Evolutionary conservation across 2,888 invertebrate genomes (phyloP), one percentile per base, ranked within the genome.

Genomic region (Syrista parreyssii): DNA sequence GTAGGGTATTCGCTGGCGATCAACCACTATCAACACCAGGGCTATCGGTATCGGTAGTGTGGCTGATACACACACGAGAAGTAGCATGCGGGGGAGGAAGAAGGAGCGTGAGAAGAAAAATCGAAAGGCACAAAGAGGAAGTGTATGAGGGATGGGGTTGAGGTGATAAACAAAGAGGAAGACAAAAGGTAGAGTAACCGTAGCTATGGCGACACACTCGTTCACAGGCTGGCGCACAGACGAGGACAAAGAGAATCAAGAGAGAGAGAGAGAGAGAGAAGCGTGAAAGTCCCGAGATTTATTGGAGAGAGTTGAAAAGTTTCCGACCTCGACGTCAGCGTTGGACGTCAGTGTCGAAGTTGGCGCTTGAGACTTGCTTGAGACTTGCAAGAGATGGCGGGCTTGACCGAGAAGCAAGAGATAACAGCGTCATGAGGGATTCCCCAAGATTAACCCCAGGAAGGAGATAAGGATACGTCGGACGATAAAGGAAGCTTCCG

Each of bases 281-380:
- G 77, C 78, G 75, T 79, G 80, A 80, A 81, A 81, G 82, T 80
- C 79, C 79, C 69, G 81, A 87, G 87, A 88, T 88, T 89, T 89
- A 89, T 88, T 83, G 88, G 83, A 84, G 81, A 82, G 84, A 87
- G 86, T 87, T 86, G 84, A 86, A 87, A 88, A 89, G 86, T 88
- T 86, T 84, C 85, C 83, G 83, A 78, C 80, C 68, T 32, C 76
- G 71, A 71, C 71, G 71, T 71, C 71, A 33, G 71, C 71, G 31
- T 71, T 31, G 71, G 3, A 33, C 71, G 71, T 71, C 76, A 75
- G 80, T 79, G 75, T 81, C 79, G 80, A 78, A 81, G 79, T 83
- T 78, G 79, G 76, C 80, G 73, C 68, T 73, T 15, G 80, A 76
- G 81, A 76, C 75, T 71, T 34, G 73, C 68, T 73, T 15, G 80